Evolutionary conservation across 2,888 invertebrate species (phyloP), one percentile per base, ranked within the genome.

Genomic region (Nomada fabriciana): DNA sequence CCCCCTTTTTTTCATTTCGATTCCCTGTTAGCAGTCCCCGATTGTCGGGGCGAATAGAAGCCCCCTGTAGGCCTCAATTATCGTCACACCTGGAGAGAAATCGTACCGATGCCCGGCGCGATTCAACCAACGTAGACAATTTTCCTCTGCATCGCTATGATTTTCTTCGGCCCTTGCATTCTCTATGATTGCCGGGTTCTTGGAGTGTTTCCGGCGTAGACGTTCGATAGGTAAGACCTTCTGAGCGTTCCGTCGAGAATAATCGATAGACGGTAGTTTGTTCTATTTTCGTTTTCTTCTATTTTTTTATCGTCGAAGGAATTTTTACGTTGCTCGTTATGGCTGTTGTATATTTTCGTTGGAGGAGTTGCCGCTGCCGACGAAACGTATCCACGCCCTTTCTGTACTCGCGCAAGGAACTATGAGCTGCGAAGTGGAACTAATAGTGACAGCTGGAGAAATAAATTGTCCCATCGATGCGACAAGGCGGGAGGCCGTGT

Each of bases 401-500:
- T 50, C n/a, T 36, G 29, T 42, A 42, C 25, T 60, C 60, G 53
- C 47, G 55, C 47, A 47, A 63, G 67, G 67, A 68, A 70, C 73
- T 64, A 72, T 63, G 64, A 73, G 73, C 69, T 55, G 60, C 42
- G 73, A 59, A 70, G 78, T 74, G 78, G 78, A 78, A 81, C 72
- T 78, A 78, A 81, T 81, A 72, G 79, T 15, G 36, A 64, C 81
- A 81, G 78, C 78, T 81, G 81, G 64, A 65, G 81, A 74, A 78
- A 69, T 70, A 81, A 78, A 78, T 78, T 73, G 69, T 73, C 69
- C 53, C 60, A 68, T 73, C 72, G 76, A 71, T 52, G 69, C 29
- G 65, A 65, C 59, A 75, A 74, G 57, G n/a, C 29, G 47, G 23
- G 50, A 47, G 23, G 29, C 20, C 20, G 10, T 72, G 60, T n/a